phyloP scores from a whole-genome alignment of 2,888 invertebrate species.

The Ischnus inquisitorius region DNA sequence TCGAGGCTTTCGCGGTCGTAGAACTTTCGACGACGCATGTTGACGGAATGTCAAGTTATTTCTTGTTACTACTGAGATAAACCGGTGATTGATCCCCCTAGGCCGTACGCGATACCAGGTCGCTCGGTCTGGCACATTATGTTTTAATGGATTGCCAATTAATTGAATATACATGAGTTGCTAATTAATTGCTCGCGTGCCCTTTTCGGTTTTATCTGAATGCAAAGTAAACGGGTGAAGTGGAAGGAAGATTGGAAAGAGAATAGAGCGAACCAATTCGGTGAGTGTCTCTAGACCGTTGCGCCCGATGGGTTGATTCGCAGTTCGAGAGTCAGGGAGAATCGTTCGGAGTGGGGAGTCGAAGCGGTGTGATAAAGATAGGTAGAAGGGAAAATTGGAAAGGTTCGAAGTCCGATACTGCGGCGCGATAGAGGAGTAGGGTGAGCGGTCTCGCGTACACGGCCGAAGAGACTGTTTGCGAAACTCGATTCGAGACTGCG shows the following conservation, averaged over 20 bases:
- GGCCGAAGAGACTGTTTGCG: constrained; percentile 67
- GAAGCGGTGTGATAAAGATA: constrained; percentile 23
- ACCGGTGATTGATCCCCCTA: no score
- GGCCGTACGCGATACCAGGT: no score
- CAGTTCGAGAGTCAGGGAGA: constrained; percentile 43
- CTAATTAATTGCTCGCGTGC: constrained; percentile 57
- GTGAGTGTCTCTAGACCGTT: constrained; percentile 62
- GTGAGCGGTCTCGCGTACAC: not conserved
- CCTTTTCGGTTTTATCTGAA: not conserved
- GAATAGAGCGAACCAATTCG: constrained; percentile 69
- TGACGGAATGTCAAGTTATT: constrained; percentile 25
- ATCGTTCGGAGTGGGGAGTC: constrained; percentile 4
- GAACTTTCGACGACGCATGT: constrained; percentile 32
- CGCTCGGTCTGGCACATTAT: no score
- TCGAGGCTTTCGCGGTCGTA: not conserved
- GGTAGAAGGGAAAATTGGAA: constrained; percentile 67
- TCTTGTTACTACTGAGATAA: no score
- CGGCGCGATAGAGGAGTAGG: constrained; percentile 31
- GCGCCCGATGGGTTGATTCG: constrained; percentile 45
- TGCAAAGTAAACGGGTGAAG: not conserved
- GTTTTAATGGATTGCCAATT: not conserved
- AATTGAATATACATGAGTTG: constrained; percentile 25
- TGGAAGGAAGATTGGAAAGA: constrained; percentile 61
- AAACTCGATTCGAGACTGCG: constrained; percentile 66
- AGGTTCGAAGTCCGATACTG: constrained; percentile 68